phyloP scores from a whole-genome alignment of 2,797 vertebrate genomes.

The Ptychadena robeensis region DNA sequence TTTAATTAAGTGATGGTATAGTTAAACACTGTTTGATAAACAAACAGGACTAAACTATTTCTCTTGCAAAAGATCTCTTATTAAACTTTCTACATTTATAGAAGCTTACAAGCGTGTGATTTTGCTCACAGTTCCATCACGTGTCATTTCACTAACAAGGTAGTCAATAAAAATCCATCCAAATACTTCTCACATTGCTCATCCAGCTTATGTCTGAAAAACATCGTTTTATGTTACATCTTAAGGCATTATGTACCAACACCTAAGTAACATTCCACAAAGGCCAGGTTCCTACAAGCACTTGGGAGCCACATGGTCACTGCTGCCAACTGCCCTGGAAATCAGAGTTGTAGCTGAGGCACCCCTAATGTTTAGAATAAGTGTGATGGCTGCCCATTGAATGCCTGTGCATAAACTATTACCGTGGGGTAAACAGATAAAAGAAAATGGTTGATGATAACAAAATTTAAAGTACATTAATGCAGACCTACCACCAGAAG shows the following conservation, averaged over 20 bases:
- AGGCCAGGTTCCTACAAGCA: no score
- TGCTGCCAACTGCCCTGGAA: no score
- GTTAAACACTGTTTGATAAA: background rate
- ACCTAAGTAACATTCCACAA: background rate
- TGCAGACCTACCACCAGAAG: no score
- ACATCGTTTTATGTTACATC: no score
- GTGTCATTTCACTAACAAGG: background rate
- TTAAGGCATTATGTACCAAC: background rate
- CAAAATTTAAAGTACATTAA: no score
- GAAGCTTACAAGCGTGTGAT: background rate
- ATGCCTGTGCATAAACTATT: no score
- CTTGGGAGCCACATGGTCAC: no score
- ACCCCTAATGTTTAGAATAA: no score
- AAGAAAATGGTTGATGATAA: no score
- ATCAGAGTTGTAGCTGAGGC: no score
- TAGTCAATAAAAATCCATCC: background rate
- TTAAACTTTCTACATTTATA: background rate
- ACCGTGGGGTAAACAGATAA: no score
- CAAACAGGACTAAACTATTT: background rate
- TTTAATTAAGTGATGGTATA: background rate
- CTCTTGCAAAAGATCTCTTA: background rate
- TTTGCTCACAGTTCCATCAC: background rate
- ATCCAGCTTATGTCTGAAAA: background rate
- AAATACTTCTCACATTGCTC: background rate
- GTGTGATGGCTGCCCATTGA: no score